Base-by-base conservation (phyloP, 2,888 invertebrate genomes). In the Idaea biselata region DNA sequence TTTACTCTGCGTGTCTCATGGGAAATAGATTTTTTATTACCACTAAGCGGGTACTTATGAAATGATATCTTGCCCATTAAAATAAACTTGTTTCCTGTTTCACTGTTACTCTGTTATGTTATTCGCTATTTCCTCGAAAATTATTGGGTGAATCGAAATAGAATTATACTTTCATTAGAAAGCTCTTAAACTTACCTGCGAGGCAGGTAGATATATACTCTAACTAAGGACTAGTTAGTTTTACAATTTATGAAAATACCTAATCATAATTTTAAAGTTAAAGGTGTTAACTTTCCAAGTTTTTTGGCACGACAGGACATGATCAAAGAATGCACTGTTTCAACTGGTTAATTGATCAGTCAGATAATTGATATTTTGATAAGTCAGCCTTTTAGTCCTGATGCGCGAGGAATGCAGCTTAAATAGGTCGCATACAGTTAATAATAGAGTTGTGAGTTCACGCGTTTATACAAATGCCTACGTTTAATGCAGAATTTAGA, bases 391-490 rank as follows among this genome's bases (percentile, higher is more conserved):
- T n/a, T 44, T 44, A 44, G 44, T 44, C 44, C 44, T 44, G 11
- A 44, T 44, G 44, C 44, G 44, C 11, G 14, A 56, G 66, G 66
- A 62, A 66, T 63, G 66, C 63, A 54, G 58, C 59, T 18, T 62
- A 63, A 62, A 66, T 66, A 60, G 66, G 66, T 66, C 66, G 62
- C 55, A 31, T 25, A 16, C 44, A 17, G 60, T 32, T 66, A 66
- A 63, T 61, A 63, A 66, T 66, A 66, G 58, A 16, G 16, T 11
- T 55, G 59, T 60, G 56, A 54, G 60, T 62, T 65, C 57, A 58
- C 18, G 58, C 61, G 55, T 59, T 64, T 58, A 58, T 62, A 60
- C 58, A 56, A 18, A 54, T 31, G 32, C 58, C n/a, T 44, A 18
- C 11, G 6, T 44, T 3, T 11, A 44, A 44, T 44, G 44, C 44